phyloP scores from a whole-genome alignment of 2,888 invertebrate genomes.

The Chaetogeoica ovagalla region DNA sequence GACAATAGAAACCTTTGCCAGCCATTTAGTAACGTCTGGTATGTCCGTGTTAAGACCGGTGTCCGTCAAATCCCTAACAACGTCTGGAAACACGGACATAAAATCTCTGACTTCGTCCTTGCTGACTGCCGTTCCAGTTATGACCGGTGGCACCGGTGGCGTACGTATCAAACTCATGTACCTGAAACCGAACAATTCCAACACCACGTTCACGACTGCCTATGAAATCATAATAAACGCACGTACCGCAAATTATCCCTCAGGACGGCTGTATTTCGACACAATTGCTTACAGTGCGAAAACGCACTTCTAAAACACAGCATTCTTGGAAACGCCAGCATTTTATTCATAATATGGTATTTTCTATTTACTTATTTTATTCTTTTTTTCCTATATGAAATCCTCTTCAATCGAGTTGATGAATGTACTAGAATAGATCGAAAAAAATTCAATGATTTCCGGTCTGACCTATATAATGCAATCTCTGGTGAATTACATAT shows the following conservation, averaged over 20 bases:
- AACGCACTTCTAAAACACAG: background rate
- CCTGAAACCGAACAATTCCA: background rate
- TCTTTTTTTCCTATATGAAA: background rate
- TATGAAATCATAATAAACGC: too few relatives aligned
- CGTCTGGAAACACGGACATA: slow-evolving; percentile 85
- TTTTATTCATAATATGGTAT: background rate
- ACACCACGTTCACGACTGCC: background rate
- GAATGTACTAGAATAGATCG: too few relatives aligned
- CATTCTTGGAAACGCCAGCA: background rate
- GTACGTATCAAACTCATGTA: background rate
- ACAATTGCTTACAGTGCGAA: background rate
- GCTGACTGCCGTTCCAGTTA: slow-evolving; percentile 67
- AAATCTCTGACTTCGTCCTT: slow-evolving; percentile 86
- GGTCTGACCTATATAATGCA: too few relatives aligned
- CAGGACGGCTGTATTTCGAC: background rate
- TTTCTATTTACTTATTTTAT: background rate
- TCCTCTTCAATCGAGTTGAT: background rate
- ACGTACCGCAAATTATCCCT: background rate
- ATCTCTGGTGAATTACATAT: too few relatives aligned
- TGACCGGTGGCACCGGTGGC: slow-evolving; percentile 57
- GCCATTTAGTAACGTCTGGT: slow-evolving; percentile 79
- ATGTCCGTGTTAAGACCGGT: slow-evolving; percentile 75
- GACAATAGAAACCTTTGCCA: slow-evolving; percentile 69
- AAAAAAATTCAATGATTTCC: background rate
- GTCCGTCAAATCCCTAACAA: slow-evolving; percentile 81